Base-by-base conservation (phyloP, 2,113 vertebrate species). In the Pardalotus punctatus region DNA sequence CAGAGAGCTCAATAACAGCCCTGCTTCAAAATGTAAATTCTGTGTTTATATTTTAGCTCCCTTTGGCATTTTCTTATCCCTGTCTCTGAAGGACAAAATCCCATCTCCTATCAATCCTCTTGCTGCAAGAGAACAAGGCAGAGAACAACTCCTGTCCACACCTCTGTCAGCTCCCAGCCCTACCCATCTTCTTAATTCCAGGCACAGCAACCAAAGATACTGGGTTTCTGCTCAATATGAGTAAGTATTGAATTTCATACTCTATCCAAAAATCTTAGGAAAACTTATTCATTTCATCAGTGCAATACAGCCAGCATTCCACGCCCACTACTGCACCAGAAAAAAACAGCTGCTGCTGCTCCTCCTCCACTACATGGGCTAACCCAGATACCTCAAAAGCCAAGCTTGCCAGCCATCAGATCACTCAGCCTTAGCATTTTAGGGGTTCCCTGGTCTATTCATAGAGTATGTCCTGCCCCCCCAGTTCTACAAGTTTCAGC, bases 241-340 rank as follows among this genome's bases (percentile, higher is more conserved):
- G 48, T 28, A 57, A 20, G 66, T 13, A 74, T 0, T 20, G 7
- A 61, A 78, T 82, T 66, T 74, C 70, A 79, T 11, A 8, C 12
- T n/a, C 6, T 21, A 45, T 58, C 28, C 1, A 2, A 76, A 23
- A 90, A 29, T n/a, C 62, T 81, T n/a, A 56, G 27, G 35, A 51
- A 88, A 87, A 64, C 27, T 40, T 35, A 33, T 42, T 51, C 11
- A 20, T 56, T 79, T 86, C 29, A 67, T 18, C 43, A 60, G 14
- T 21, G 14, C 2, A 9, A 33, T 18, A 23, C 38, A 38, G 43
- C 6, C 60, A 64, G 19, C 66, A 56, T 18, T 36, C 31, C 61
- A 51, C 3, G 1, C 14, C 47, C 28, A 10, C 53, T 42, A 29
- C 1, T 2, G 14, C 21, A 60, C 25, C 62, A 2, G 0, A 56